These are phyloP conservation scores for Mohoua ochrocephala DNA, from an alignment of 2,113 vertebrate species.

Conservation along the genomic window DNA sequence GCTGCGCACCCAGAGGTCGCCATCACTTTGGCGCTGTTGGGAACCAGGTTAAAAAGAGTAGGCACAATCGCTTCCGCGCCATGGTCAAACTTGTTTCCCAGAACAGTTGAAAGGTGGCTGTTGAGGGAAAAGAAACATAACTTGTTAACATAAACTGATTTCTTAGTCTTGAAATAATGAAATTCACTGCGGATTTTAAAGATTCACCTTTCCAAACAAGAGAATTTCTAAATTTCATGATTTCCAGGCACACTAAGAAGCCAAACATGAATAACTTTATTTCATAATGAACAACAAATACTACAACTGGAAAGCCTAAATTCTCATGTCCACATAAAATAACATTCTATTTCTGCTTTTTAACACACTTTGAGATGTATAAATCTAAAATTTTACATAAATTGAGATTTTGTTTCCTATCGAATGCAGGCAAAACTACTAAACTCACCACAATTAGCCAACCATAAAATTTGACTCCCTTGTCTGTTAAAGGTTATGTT, in stretches of 20 bases:
- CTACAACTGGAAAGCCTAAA: not conserved
- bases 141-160: not conserved
- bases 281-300: not conserved
- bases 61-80: slow-evolving; percentile 95
- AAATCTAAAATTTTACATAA: not conserved
- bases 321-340: not conserved
- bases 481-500: not conserved
- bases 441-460: not conserved
- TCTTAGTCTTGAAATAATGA: not conserved
- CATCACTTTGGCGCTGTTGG: slow-evolving; percentile 97
- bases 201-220: not conserved
- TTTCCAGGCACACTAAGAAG: not conserved
- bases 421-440: not conserved
- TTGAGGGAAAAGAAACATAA: not conserved
- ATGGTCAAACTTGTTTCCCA: slow-evolving; percentile 97
- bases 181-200: not conserved
- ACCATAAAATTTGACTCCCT: not conserved
- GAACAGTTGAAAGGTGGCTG: slow-evolving; percentile 88
- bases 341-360: not conserved
- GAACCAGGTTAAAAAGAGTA: slow-evolving; percentile 95
- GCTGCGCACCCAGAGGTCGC: slow-evolving; percentile 91
- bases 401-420: not conserved
- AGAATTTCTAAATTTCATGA: not conserved
- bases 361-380: not conserved
- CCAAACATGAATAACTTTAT: not conserved